Evolutionary conservation across 2,797 vertebrate genomes (phyloP), one percentile per base, ranked within the genome.

Genomic region (Acrocephalus scirpaceus): DNA sequence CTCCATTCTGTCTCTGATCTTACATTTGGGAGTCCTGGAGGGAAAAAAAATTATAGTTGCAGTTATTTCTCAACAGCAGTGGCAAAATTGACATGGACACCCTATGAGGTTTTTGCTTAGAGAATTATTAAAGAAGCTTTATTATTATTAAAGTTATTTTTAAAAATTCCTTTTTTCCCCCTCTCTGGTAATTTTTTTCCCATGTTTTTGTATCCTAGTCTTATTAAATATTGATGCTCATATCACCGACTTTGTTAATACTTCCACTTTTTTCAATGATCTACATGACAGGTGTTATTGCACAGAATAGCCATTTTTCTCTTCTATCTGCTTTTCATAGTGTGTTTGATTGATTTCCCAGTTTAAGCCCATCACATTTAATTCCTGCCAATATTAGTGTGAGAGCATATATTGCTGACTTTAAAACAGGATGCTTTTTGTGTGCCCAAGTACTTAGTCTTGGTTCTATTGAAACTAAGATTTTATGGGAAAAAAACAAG

Each of bases 201-300:
- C 13, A 17, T 75, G 18, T 76, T 93, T 88, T 82, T 77, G 6
- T 77, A 74, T 88, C 29, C 13, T 6, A 47, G 15, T 44, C 57
- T 8, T 25, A 71, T 86, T 94, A 86, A 90, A 80, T 90, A 95
- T 90, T 93, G 78, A 86, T 86, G 65, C 50, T 65, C 56, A n/a
- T 58, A 47, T 91, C 75, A 65, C 36, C 74, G 85, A 38, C 56
- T 91, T 84, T 56, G 16, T 19, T 83, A 93, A 91, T 92, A 40
- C 29, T 88, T 92, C 15, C 17, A 44, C 27, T 83, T 86, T 87
- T 89, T 91, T 67, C 75, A 71, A 2, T 65, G 45, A 36, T 80
- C 53, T 61, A 44, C 42, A 65, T 93, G 93, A 88, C 91, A 95
- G 91, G 56, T 80, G 65, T 57, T 95, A 91, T 88, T 95, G 61